A percentile compares a stretch with the other conserved stretches of the same genome.
Conservation (phyloP, 2,113 vertebrate species). For the Labeo catla region DNA sequence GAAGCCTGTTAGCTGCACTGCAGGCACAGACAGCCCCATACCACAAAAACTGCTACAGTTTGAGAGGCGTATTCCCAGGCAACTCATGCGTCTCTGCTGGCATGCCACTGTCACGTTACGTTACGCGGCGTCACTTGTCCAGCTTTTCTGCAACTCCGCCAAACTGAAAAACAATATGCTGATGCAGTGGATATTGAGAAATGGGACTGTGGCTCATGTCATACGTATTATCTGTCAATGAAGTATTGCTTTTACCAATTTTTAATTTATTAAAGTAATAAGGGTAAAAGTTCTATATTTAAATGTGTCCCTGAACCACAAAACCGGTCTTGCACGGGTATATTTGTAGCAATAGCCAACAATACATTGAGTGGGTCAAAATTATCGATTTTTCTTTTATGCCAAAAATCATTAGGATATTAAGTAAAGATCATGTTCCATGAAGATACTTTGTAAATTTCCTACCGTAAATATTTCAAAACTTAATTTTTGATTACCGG, state of each 20-base stretch:
- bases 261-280: neutral
- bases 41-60: constrained; percentile 32
- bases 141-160: constrained; percentile 34
- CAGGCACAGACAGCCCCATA: constrained; percentile 42
- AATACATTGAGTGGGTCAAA: no score
- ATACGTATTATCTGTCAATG: neutral
- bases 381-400: no score
- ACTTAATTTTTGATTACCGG: no score
- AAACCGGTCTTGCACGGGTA: no score
- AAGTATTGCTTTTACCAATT: neutral
- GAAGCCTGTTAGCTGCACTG: constrained; percentile 38
- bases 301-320: no score
- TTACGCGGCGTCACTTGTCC: neutral
- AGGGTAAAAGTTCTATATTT: neutral
- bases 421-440: no score
- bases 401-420: no score
- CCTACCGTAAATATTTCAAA: no score
- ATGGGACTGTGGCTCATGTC: constrained; percentile 21
- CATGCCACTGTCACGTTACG: neutral
- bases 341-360: no score
- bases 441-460: no score
- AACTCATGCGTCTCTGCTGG: constrained; percentile 27
- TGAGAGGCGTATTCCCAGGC: constrained; percentile 27
- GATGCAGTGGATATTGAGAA: constrained; percentile 35
- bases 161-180: constrained; percentile 29